Conservation (phyloP, 2,888 invertebrate species). For the Noctua pronuba region DNA sequence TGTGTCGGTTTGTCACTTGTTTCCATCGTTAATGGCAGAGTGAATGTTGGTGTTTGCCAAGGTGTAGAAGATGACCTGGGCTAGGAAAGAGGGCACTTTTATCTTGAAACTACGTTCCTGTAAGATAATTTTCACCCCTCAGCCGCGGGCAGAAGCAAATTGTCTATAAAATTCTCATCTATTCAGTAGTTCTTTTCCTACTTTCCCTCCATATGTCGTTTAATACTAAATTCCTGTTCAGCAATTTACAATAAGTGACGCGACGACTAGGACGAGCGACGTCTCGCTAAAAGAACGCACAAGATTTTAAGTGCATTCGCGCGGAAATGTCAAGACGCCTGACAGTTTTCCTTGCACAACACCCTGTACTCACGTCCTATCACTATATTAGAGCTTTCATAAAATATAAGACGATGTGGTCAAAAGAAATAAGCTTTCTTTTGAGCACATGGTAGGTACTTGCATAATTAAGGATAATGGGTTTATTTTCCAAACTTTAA, state of each 20-base stretch:
- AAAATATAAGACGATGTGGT: neutral
- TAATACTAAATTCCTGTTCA: conserved; percentile 32
- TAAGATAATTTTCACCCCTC: neutral
- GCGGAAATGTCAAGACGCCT: conserved; percentile 59
- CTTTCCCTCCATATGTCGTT: conserved; percentile 23
- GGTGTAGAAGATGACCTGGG: neutral
- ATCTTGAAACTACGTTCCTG: neutral
- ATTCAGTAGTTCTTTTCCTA: neutral
- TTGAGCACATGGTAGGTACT: neutral
- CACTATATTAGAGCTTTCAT: conserved; percentile 6
- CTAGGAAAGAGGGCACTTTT: neutral
- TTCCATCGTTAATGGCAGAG: neutral
- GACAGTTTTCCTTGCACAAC: conserved; percentile 51
- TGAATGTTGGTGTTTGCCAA: neutral
- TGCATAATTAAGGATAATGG: neutral
- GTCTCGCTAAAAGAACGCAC: conserved; percentile 56
- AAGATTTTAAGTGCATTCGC: conserved; percentile 63
- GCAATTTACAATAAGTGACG: conserved; percentile 61
- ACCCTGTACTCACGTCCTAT: conserved; percentile 35
- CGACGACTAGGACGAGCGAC: conserved; percentile 21
- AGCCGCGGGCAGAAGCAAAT: neutral
- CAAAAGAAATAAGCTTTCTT: no score
- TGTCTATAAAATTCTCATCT: neutral
- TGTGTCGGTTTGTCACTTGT: neutral
- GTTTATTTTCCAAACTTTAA: neutral